Conservation (phyloP, 2,888 invertebrate genomes). For the Syrista parreyssii region DNA sequence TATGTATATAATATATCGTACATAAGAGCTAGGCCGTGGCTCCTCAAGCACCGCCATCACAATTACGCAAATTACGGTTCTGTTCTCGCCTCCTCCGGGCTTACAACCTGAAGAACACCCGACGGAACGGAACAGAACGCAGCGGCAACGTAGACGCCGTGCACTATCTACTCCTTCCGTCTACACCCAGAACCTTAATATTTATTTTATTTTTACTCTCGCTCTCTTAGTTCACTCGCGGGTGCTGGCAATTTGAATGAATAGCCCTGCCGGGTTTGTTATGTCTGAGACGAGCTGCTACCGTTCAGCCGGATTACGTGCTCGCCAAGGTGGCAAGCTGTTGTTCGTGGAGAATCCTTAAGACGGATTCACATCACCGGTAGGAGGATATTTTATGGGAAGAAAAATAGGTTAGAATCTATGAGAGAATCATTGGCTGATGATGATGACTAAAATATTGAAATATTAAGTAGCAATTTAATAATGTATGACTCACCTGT, state of each 20-base stretch:
- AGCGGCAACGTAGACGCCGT: background rate
- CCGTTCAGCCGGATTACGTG: constrained; percentile 21
- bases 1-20: background rate
- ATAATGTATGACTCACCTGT: background rate
- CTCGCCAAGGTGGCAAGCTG: background rate
- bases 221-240: constrained; percentile 12
- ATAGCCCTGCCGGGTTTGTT: constrained; percentile 36
- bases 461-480: background rate
- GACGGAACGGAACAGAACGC: background rate
- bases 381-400: background rate
- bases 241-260: constrained; percentile 34
- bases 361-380: background rate
- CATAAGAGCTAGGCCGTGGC: background rate
- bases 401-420: background rate
- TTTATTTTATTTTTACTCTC: constrained; percentile 12
- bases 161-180: background rate
- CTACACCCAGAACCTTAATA: constrained; percentile 12
- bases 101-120: constrained; percentile 20
- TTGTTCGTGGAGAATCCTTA: background rate
- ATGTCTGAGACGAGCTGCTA: constrained; percentile 31
- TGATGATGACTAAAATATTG: background rate
- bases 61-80: constrained; percentile 63
- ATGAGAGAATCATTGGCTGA: background rate
- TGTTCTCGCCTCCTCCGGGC: constrained; percentile 58
- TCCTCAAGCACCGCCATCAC: constrained; percentile 47